Evolutionary conservation across 2,113 vertebrate genomes (phyloP).

Genomic region (Nipponia nippon): DNA sequence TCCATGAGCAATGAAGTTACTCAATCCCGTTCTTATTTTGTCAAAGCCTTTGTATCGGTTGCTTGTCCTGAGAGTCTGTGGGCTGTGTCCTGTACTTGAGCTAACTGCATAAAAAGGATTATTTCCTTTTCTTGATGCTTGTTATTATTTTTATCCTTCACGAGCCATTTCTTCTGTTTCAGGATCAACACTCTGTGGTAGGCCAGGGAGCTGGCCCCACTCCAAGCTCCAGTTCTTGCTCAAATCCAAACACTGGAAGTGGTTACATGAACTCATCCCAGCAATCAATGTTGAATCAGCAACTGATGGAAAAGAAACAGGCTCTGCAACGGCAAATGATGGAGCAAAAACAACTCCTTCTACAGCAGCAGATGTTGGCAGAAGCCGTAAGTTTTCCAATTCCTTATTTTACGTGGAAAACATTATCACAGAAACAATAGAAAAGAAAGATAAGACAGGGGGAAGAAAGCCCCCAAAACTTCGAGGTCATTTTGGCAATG

Average conservation of each 20-base stretch:
- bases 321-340: constrained; percentile 80
- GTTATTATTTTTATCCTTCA: constrained; percentile 60
- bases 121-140: constrained; percentile 30
- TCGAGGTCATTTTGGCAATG: neutral
- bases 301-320: constrained; percentile 81
- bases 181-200: constrained; percentile 79
- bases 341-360: constrained; percentile 80
- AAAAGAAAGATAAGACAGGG: neutral
- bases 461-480: neutral
- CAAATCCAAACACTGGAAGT: constrained; percentile 78
- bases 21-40: neutral
- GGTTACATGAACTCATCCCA: constrained; percentile 76
- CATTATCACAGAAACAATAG: neutral
- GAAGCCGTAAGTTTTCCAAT: constrained; percentile 77
- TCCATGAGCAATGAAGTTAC: neutral
- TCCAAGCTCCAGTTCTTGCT: constrained; percentile 74
- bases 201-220: constrained; percentile 72
- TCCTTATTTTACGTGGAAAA: neutral
- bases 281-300: constrained; percentile 80
- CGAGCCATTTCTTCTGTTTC: constrained; percentile 44
- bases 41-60: neutral
- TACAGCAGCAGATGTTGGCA: constrained; percentile 81
- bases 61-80: constrained; percentile 2
- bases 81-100: constrained; percentile 1
- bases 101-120: constrained; percentile 23